Conservation (phyloP, 2,797 vertebrate species). For the Cephalopachus bancanus region DNA sequence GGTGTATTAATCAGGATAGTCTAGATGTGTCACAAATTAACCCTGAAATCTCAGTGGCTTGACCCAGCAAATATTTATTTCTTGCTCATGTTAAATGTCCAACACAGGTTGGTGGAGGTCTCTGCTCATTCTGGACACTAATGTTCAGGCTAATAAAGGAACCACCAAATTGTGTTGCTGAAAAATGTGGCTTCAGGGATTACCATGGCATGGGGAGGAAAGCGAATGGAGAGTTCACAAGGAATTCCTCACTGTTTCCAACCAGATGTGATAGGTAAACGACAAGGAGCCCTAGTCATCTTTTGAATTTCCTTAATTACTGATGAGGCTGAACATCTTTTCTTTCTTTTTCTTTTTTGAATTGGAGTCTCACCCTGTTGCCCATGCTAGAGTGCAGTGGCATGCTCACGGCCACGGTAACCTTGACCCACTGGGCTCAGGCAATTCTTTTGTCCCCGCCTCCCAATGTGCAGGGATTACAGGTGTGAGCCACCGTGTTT, state of each 20-base stretch:
- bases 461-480: no score
- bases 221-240: neutral
- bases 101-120: neutral
- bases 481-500: no score
- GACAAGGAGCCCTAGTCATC: neutral
- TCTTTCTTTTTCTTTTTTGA: neutral
- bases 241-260: neutral
- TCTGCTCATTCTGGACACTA: neutral
- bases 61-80: neutral
- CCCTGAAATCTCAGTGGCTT: neutral
- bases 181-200: conserved; percentile 2
- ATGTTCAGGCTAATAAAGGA: neutral
- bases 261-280: neutral
- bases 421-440: no score
- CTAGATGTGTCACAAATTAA: neutral
- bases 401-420: no score
- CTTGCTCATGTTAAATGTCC: neutral
- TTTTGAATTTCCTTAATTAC: conserved; percentile 18
- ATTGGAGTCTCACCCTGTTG: no score
- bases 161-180: neutral
- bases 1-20: neutral
- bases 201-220: neutral
- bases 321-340: conserved; percentile 35
- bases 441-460: no score
- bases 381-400: no score